Evolutionary conservation across 2,113 vertebrate species (phyloP).

Genomic region (Aspiorhynchus laticeps): DNA sequence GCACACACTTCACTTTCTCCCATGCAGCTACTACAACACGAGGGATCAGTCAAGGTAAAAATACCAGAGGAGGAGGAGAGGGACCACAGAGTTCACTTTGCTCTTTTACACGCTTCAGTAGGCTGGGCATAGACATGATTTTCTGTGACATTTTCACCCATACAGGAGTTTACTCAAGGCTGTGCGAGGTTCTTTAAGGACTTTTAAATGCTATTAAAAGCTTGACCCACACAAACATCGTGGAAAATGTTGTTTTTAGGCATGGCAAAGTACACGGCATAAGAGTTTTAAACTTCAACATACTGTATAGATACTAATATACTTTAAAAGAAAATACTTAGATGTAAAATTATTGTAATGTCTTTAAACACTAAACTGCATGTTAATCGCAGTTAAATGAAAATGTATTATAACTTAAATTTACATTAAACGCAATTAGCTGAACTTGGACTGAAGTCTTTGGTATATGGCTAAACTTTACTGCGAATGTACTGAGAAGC

Average conservation of each 20-base stretch:
- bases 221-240: not conserved
- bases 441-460: too few relatives aligned
- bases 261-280: not conserved
- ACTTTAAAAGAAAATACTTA: too few relatives aligned
- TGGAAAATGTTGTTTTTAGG: not conserved
- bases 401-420: too few relatives aligned
- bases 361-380: too few relatives aligned
- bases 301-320: not conserved
- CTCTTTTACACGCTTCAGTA: not conserved
- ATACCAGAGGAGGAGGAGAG: not conserved
- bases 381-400: too few relatives aligned
- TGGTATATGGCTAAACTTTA: too few relatives aligned
- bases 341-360: too few relatives aligned
- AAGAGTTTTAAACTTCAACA: not conserved
- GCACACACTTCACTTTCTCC: not conserved
- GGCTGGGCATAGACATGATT: not conserved
- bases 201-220: slow-evolving; percentile 22
- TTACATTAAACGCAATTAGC: too few relatives aligned
- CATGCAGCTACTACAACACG: not conserved
- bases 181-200: not conserved
- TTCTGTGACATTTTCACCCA: slow-evolving; percentile 7
- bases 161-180: slow-evolving; percentile 8
- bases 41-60: slow-evolving; percentile 2
- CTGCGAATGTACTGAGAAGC: too few relatives aligned
- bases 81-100: not conserved